phyloP scores from a whole-genome alignment of 2,888 invertebrate species.

The Bhutanitis thaidina region DNA sequence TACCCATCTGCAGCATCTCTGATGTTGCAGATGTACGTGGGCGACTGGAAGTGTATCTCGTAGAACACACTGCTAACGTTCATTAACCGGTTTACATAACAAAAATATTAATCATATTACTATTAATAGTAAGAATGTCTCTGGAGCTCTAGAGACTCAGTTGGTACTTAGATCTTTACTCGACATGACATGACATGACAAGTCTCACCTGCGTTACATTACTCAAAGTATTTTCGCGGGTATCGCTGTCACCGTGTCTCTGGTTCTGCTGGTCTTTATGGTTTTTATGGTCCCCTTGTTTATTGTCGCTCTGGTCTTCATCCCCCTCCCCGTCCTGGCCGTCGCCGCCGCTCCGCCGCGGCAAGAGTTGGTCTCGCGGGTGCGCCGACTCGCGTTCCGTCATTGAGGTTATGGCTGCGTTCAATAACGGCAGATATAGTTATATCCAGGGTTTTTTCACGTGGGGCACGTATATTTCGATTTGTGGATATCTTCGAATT shows the following conservation, averaged over 20 bases:
- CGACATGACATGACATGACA: background rate
- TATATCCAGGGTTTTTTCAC: too few species aligned
- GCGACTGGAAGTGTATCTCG: too few species aligned
- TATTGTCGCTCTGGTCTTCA: conserved; percentile 25
- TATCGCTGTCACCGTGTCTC: background rate
- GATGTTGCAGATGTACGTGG: too few species aligned
- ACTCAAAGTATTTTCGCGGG: background rate
- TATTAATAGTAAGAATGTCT: too few species aligned
- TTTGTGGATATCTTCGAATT: too few species aligned
- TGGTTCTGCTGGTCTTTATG: background rate
- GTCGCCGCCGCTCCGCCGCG: conserved; percentile 48
- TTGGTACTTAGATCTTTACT: too few species aligned
- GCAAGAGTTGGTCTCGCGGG: conserved; percentile 59
- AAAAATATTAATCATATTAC: too few species aligned
- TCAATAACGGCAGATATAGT: background rate
- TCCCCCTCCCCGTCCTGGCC: conserved; percentile 39
- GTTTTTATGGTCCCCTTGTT: background rate
- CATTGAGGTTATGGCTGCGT: conserved; percentile 90
- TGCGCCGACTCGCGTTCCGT: conserved; percentile 97
- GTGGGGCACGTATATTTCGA: too few species aligned
- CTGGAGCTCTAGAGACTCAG: too few species aligned
- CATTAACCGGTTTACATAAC: too few species aligned
- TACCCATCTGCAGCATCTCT: too few species aligned
- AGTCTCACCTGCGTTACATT: conserved; percentile 1
- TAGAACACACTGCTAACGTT: too few species aligned